Evolutionary conservation across 2,888 invertebrate genomes (phyloP), one percentile per base, ranked within the genome.

Genomic region (Cacoxenus indagator): DNA sequence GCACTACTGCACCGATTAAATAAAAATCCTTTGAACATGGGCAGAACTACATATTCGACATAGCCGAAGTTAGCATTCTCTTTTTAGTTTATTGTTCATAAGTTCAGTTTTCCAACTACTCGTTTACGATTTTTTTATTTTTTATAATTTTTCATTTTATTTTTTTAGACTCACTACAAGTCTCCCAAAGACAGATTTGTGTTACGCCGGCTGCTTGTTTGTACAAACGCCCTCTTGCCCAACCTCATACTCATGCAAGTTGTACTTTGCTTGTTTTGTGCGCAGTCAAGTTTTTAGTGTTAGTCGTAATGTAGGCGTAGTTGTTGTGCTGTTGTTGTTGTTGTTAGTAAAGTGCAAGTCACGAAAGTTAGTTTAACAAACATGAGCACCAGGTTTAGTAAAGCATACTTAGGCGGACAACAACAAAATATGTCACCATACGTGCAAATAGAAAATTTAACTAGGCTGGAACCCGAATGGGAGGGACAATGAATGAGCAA

Each of bases 331-430:
- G 4, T n/a, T 51, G n/a, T 19, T 17, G 8, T 29, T 59, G 26
- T n/a, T 31, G 3, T 17, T 17, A 59, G 37, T 37, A 59, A 59
- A 59, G 59, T 31, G 37, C 59, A 59, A 80, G 83, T 81, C 80
- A 80, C 81, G 77, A 80, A 79, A 75, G 81, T 82, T 76, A 73
- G 76, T 78, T 76, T 82, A 73, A 70, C 75, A 73, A 75, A 69
- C 70, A 68, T 70, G 75, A 77, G 77, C 81, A 31, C 19, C 22
- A 51, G 19, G 51, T 51, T 37, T 51, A 51, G 51, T 22, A 51
- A 22, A 62, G 9, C 24, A 27, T 27, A 55, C 27, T 55, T 4
- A 55, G 26, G 14, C 11, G 14, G 55, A 2, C 24, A 55, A 55
- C 55, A 17, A 51, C 5, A 51, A 51, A 22, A 51, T 51, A 51